These are phyloP conservation scores for Drosophila bocqueti DNA, from an alignment of 1,140 invertebrate genomes.

Conservation along the genomic window DNA sequence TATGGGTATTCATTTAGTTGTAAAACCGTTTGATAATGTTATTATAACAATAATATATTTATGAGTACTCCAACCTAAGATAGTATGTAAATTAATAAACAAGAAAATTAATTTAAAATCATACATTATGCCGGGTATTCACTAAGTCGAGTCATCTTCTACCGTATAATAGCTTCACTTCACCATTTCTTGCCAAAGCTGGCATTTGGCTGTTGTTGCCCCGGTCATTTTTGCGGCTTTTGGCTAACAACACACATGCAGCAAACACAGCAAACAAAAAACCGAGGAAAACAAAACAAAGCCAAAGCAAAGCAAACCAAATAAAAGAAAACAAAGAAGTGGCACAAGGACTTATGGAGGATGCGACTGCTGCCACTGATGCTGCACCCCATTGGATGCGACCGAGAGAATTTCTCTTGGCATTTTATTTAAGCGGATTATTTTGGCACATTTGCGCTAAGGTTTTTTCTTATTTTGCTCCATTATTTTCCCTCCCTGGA, in stretches of 20 bases:
- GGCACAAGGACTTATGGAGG: constrained; percentile 74
- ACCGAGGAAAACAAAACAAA: not conserved
- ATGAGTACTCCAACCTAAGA: not conserved
- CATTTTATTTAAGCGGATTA: constrained; percentile 82
- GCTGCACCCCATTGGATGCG: constrained; percentile 57
- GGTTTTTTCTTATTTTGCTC: constrained; percentile 38
- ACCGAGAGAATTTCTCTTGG: constrained; percentile 65
- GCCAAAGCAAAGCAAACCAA: constrained; percentile 2
- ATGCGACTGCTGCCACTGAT: constrained; percentile 46
- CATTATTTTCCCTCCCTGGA: constrained; percentile 27
- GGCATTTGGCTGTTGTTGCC: constrained; percentile 57
- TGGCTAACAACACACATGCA: constrained; percentile 55
- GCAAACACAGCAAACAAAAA: constrained; percentile 20
- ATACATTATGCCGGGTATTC: not conserved
- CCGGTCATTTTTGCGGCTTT: constrained; percentile 74
- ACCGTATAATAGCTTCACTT: constrained; percentile 18
- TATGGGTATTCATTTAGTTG: too few species aligned
- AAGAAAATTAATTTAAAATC: not conserved
- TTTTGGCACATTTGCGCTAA: constrained; percentile 79
- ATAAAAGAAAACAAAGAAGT: constrained; percentile 47
- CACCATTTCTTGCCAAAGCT: constrained; percentile 39
- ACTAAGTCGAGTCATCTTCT: not conserved
- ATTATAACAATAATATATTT: too few species aligned
- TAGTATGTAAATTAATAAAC: not conserved
- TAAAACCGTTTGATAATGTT: too few species aligned